phyloP scores from a whole-genome alignment of 1,140 invertebrate genomes.

The Neodiprion lecontei region DNA sequence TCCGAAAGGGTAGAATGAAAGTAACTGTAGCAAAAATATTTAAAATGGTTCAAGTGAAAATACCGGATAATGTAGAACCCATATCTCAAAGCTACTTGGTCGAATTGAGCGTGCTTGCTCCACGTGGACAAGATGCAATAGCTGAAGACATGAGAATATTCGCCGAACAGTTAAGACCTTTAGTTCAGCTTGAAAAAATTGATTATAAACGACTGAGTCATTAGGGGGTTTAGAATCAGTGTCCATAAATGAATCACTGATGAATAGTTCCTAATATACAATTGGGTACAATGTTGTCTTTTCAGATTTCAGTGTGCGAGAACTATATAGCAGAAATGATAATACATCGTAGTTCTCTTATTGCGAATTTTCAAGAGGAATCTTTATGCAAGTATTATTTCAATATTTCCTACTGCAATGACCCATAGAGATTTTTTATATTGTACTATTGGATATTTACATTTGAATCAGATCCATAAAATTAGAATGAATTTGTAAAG shows the following conservation, averaged over 20 bases:
- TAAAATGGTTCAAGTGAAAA: constrained; percentile 79
- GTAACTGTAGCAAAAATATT: constrained; percentile 95
- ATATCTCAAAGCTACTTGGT: constrained; percentile 94
- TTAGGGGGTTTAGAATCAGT: constrained; percentile 29
- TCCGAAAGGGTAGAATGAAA: constrained; percentile 96
- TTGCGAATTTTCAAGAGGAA: no score
- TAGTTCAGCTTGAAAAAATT: constrained; percentile 90
- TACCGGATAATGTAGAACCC: constrained; percentile 77
- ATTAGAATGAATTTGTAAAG: no score
- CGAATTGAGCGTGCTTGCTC: constrained; percentile 92
- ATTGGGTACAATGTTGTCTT: no score
- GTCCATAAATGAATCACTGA: neutral
- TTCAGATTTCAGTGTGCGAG: no score
- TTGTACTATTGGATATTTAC: no score
- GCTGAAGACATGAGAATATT: constrained; percentile 96
- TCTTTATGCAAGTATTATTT: no score
- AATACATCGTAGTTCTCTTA: no score
- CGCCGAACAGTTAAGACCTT: constrained; percentile 92
- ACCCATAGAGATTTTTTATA: no score
- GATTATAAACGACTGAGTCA: constrained; percentile 82
- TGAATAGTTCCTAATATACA: neutral
- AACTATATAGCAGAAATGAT: no score
- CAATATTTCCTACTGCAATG: no score
- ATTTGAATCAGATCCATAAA: no score
- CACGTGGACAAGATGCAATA: constrained; percentile 91